A percentile compares a stretch with the other conserved stretches of the same genome.
Conservation (phyloP, 2,888 invertebrate species). For the Cyclophora punctaria region DNA sequence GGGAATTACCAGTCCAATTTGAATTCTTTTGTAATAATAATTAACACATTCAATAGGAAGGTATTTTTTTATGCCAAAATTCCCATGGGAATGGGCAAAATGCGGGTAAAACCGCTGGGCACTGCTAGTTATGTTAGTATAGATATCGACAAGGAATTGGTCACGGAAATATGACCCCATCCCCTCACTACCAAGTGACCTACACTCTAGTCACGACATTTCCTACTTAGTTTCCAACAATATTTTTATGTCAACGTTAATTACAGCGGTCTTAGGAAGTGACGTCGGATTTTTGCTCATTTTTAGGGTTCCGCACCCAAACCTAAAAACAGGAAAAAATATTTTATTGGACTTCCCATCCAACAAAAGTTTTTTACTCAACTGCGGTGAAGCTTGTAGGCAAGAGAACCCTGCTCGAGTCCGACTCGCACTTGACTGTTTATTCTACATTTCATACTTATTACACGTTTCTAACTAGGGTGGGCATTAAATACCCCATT, state of each 20-base stretch:
- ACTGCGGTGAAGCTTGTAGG: neutral
- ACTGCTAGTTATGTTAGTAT: too few species aligned
- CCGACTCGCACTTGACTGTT: neutral
- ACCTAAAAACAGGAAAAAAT: conserved; percentile 4
- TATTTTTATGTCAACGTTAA: conserved; percentile 44
- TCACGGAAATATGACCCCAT: too few species aligned
- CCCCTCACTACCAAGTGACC: too few species aligned
- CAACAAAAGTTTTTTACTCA: conserved; percentile 1
- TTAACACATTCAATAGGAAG: too few species aligned
- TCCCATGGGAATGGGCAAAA: too few species aligned
- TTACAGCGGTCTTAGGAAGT: conserved; percentile 36
- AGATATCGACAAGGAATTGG: too few species aligned
- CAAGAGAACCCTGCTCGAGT: neutral
- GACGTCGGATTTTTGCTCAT: conserved; percentile 30
- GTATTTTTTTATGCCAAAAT: too few species aligned
- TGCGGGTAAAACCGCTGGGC: too few species aligned
- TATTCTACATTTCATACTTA: conserved; percentile 3
- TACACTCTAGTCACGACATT: neutral
- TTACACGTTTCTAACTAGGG: conserved; percentile 24
- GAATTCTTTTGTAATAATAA: too few species aligned
- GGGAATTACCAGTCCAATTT: too few species aligned
- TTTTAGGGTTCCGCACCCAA: conserved; percentile 18
- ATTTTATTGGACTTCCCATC: conserved; percentile 17
- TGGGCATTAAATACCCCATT: conserved; percentile 19
- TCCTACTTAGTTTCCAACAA: conserved; percentile 18